Evolutionary conservation across 2,888 invertebrate species (phyloP).

Genomic region (Drosophila leonis): DNA sequence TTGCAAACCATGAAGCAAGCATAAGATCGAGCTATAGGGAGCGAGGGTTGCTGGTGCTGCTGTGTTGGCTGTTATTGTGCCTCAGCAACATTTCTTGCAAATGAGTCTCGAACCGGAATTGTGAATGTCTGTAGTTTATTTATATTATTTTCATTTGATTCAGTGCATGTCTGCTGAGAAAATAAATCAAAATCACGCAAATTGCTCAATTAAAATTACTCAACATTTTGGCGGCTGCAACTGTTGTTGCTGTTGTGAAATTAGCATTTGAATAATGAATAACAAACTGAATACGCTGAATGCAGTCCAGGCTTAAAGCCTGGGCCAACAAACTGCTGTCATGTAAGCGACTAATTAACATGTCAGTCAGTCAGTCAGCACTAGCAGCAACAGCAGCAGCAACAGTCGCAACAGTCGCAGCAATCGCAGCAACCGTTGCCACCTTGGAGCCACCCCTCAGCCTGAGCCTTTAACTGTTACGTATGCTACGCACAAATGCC

Average conservation of each 20-base stretch:
- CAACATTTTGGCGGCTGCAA: slow-evolving; percentile 60
- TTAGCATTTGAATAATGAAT: slow-evolving; percentile 77
- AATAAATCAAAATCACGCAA: slow-evolving; percentile 77
- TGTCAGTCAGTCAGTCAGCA: slow-evolving; percentile 69
- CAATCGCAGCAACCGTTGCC: background rate
- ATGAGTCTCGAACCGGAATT: slow-evolving; percentile 27
- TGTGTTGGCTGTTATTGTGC: slow-evolving; percentile 9
- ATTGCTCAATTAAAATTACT: slow-evolving; percentile 79
- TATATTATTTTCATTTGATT: slow-evolving; percentile 28
- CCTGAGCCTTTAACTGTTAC: slow-evolving; percentile 29
- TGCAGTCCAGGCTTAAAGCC: slow-evolving; percentile 48
- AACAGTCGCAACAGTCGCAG: slow-evolving; percentile 25
- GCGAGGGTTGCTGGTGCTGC: background rate
- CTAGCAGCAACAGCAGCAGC: slow-evolving; percentile 19
- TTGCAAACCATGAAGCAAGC: slow-evolving; percentile 8
- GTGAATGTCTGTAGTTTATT: slow-evolving; percentile 13
- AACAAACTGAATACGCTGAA: slow-evolving; percentile 51
- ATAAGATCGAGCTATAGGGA: background rate
- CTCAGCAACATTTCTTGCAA: slow-evolving; percentile 35
- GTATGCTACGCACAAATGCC: slow-evolving; percentile 38
- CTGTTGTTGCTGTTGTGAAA: slow-evolving; percentile 48
- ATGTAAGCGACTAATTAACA: slow-evolving; percentile 83
- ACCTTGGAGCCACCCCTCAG: slow-evolving; percentile 11
- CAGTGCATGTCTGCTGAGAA: slow-evolving; percentile 25
- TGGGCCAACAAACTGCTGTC: slow-evolving; percentile 78